phyloP scores from a whole-genome alignment of 2,113 vertebrate genomes.

The Fulmarus glacialis region DNA sequence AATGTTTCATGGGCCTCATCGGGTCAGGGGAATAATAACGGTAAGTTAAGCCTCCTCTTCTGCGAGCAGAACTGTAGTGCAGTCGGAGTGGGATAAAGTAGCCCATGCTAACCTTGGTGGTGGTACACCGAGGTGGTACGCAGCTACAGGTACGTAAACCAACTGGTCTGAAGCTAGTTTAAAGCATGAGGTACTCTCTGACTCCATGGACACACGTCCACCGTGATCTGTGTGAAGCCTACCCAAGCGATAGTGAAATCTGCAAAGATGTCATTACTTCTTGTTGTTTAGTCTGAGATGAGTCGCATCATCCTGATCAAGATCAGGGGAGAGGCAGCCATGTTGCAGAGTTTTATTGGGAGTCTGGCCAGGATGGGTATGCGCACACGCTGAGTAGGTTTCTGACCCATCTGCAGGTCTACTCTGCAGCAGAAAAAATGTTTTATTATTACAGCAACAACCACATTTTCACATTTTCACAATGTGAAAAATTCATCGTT shows the following conservation, averaged over 20 bases:
- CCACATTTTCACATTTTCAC: too few species aligned
- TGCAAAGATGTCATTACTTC: neutral
- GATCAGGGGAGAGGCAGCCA: neutral
- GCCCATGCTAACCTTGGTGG: rapidly evolving
- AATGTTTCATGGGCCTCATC: neutral
- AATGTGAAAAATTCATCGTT: neutral
- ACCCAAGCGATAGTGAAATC: neutral
- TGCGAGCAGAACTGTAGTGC: rapidly evolving
- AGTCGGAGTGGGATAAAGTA: neutral
- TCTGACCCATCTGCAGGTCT: neutral
- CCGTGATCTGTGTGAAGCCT: neutral
- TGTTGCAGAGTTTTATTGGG: neutral
- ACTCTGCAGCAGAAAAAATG: neutral
- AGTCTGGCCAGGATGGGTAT: neutral
- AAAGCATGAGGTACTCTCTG: neutral
- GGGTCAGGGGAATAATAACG: neutral
- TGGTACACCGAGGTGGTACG: too few species aligned
- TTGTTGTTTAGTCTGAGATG: neutral
- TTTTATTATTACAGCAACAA: neutral
- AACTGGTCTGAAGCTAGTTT: neutral
- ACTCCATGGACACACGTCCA: rapidly evolving
- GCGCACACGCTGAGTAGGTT: neutral
- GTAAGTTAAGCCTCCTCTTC: neutral
- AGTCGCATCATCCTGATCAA: neutral
- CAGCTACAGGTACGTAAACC: neutral